Evolutionary conservation across 2,113 vertebrate genomes (phyloP), one percentile per base, ranked within the genome.

Genomic region (Bothrops jararaca): DNA sequence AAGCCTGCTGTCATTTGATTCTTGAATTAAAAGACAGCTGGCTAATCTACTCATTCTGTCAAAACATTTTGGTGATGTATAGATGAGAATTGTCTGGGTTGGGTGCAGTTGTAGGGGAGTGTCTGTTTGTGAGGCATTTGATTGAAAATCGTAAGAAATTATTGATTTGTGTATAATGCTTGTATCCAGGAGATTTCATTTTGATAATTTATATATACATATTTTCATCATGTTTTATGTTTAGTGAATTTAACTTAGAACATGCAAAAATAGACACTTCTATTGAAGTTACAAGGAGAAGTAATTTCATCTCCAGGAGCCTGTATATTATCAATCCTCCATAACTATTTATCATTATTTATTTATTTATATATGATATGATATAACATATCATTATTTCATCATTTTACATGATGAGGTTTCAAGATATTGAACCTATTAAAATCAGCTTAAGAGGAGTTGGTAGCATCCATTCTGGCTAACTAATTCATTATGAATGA

Each of bases 321-420:
- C 96, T 96, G 93, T 96, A 89, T 94, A 90, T 95, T 96, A 93
- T 96, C 96, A 97, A 94, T 97, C 96, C 96, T 96, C 96, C 96
- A 95, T 96, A 96, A 80, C 95, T 96, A 92, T 85, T 29, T 97
- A 96, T 50, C 48, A 50, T 50, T 50, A 50, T 50, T 50, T 50
- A 50, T 50, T 50, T 50, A 50, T 50, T 50, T 50, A 50, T 50
- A 50, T 50, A 50, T 50, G 8, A 50, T 50, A 50, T 50, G 48
- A 50, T 50, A 50, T 50, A 50, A 50, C 6, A 91, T 85, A 95
- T 96, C 97, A 97, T 96, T 96, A 96, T 96, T 96, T 96, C 92
- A 92, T 97, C 96, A 95, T 94, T 95, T 95, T 95, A 92, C 93
- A 95, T 94, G 90, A 95, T 93, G 93, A 20, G 53, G 92, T 96